Base-by-base conservation (phyloP, 2,113 vertebrate species). In the Isichthys henryi region DNA sequence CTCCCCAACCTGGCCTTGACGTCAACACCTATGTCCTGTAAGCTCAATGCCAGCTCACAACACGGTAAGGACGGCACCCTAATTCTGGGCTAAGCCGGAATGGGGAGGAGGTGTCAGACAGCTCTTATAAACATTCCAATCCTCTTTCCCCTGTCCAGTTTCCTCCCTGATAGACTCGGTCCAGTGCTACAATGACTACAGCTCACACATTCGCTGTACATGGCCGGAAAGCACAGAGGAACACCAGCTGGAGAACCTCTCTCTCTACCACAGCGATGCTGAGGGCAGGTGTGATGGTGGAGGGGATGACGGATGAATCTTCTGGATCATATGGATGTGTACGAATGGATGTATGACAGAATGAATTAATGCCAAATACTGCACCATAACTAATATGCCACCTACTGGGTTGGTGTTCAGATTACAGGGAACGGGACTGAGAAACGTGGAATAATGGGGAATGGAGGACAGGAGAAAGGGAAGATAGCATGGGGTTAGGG, bases 161-260 rank as follows among this genome's bases (percentile, higher is more conserved):
- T 94, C 93, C 45, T 11, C 91, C 0, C n/a, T 91, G 62, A 88
- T 96, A 91, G 39, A 90, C 5, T 95, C 94, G 0, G 80, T 96
- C 56, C 56, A 89, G n/a, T 96, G 96, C 89, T 53, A 93, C 11
- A 96, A 95, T 9, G 91, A 96, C 91, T 96, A 93, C 86, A 0
- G 13, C 5, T 89, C 93, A 2, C 43, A 86, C 2, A 92, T 93
- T 31, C 27, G 87, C 87, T 96, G 96, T 84, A 56, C 2, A 3
- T 96, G 96, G 96, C 93, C 53, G 56, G 88, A 92, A 8, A 87
- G 80, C 52, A 21, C 10, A n/a, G 31, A 58, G 23, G 23, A 9
- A 13, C 35, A 46, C 35, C 5, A 3, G 23, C 5, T 6, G 77
- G 21, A 80, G 50, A 52, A 23, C 19, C 39, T 85, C 35, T 19